Percentiles rank a stretch among this genome's conserved stretches.
Evolutionary conservation across 2,888 invertebrate genomes (phyloP).

Genomic region (Heliconius charithonia): DNA sequence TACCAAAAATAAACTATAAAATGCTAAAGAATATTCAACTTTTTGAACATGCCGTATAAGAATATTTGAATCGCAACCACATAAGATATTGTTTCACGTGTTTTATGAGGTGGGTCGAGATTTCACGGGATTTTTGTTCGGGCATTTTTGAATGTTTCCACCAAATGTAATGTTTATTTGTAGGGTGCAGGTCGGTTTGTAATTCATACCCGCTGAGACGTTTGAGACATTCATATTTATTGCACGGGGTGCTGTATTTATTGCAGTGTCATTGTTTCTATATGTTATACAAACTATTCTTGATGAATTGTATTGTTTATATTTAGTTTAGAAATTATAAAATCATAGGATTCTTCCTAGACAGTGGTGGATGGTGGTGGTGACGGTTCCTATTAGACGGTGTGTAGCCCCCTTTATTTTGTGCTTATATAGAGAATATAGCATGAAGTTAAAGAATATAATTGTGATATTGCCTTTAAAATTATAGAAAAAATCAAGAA

Average conservation of each 20-base stretch:
- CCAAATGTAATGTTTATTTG: slow-evolving; percentile 64
- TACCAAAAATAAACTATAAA: slow-evolving; percentile 50
- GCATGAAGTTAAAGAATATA: no score
- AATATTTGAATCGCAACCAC: slow-evolving; percentile 34
- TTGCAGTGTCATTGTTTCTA: slow-evolving; percentile 46
- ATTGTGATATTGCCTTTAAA: no score
- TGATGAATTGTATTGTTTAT: background rate
- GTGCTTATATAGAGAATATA: no score
- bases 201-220: slow-evolving; percentile 60
- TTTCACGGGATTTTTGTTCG: slow-evolving; percentile 71
- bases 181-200: slow-evolving; percentile 59
- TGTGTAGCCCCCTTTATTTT: no score
- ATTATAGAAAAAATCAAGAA: no score
- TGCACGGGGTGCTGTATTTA: slow-evolving; percentile 56
- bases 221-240: slow-evolving; percentile 61
- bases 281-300: slow-evolving; percentile 17
- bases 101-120: slow-evolving; percentile 82
- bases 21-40: slow-evolving; percentile 48
- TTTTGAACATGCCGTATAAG: slow-evolving; percentile 47
- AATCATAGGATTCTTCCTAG: no score
- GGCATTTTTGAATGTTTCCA: slow-evolving; percentile 73
- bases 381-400: no score
- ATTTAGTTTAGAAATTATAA: no score
- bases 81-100: slow-evolving; percentile 81
- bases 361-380: no score